These are phyloP conservation scores for Romanogobio albipinnatus DNA, from an alignment of 2,113 vertebrate genomes.

Conservation along the genomic window DNA sequence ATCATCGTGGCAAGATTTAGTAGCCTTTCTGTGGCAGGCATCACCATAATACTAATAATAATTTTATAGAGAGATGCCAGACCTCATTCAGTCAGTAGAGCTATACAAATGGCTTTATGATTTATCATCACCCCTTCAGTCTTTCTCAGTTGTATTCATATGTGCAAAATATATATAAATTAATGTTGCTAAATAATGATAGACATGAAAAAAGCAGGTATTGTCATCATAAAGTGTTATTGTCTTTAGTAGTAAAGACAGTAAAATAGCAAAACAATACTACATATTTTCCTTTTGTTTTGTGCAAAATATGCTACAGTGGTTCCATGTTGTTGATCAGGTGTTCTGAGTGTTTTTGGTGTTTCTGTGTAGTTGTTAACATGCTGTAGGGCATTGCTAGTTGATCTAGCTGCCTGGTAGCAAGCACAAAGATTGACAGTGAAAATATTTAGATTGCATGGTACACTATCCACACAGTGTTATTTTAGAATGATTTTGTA, in stretches of 20 bases:
- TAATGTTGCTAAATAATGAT: slow-evolving; percentile 18
- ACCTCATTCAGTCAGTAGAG: slow-evolving; percentile 54
- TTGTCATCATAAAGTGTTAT: not conserved
- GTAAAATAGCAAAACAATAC: not conserved
- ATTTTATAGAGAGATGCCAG: slow-evolving; percentile 60
- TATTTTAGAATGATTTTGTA: not conserved
- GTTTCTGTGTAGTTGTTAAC: not conserved
- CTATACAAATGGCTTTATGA: slow-evolving; percentile 62
- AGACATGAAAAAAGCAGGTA: not conserved
- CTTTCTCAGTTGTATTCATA: slow-evolving; percentile 18
- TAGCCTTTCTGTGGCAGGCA: slow-evolving; percentile 45
- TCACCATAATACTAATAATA: slow-evolving; percentile 65
- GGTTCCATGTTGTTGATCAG: not conserved
- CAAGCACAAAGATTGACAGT: too few relatives aligned
- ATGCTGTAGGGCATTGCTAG: not conserved
- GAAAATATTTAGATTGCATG: not conserved
- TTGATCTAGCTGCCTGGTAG: too few relatives aligned
- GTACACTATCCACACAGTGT: not conserved
- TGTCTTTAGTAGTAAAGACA: not conserved
- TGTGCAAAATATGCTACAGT: not conserved
- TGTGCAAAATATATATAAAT: not conserved
- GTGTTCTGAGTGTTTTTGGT: not conserved
- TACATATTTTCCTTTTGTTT: not conserved
- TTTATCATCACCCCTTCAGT: slow-evolving; percentile 40
- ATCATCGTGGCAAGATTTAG: slow-evolving; percentile 68